Evolutionary conservation across 2,113 vertebrate species (phyloP), one percentile per base, ranked within the genome.

Genomic region (Pterophyllum scalare): DNA sequence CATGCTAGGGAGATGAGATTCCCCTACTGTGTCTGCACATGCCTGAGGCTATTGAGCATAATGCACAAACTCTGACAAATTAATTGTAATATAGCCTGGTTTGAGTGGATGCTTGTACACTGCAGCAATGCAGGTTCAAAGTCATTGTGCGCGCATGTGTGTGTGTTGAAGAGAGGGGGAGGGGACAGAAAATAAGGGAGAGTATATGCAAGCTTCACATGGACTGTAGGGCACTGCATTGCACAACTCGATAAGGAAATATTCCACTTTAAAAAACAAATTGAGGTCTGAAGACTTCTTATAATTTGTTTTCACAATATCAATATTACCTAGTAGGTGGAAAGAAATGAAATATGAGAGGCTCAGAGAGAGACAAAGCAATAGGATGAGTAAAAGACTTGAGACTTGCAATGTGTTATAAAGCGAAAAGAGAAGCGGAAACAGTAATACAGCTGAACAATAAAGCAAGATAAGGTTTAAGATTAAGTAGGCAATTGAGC

Each of bases 31-130:
- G 85, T 86, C 80, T 84, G 87, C 79, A 86, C 59, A 81, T 22
- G 80, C 89, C 84, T 8, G 67, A 75, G 79, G 91, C 85, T 83
- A 88, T 65, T 70, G 72, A 87, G 82, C 46, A 33, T 15, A 52
- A 64, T 91, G 61, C 75, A 56, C 79, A 89, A 85, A 85, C 80
- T 78, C 77, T 64, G 78, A 80, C 87, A 81, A 91, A 92, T 92
- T 89, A 84, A 93, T 93, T 91, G 89, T 88, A 89, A 93, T 83
- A 60, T 79, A 86, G 82, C 67, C 28, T 31, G 54, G 49, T 77
- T 86, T 79, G 79, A 84, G 64, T 72, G 52, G 75, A 82, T 75
- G 86, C 54, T 22, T 77, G 46, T 64, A 56, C 64, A 59, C 22
- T 74, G 80, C 80, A 82, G 89, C 76, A 72, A 28, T 57, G 72